Base-by-base conservation (phyloP, 1,140 invertebrate genomes). In the Sminthurides bifidus region DNA sequence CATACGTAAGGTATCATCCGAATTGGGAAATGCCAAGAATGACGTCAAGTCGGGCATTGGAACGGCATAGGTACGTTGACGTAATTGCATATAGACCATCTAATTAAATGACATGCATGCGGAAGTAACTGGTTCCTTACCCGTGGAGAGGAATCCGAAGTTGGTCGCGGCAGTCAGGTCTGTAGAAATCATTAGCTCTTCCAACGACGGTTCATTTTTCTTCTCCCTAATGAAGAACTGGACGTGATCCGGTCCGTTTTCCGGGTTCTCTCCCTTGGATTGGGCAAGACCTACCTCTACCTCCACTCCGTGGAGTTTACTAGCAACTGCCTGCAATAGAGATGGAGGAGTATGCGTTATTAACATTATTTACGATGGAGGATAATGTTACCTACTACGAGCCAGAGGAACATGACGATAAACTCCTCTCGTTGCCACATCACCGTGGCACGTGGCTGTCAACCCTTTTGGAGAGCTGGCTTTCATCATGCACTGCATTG, bases 221-320 rank as follows among this genome's bases (percentile, higher is more conserved):
- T 82, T 84, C 69, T 93, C 87, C 3, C 82, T 85, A 68, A 95
- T 96, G 30, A 92, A 75, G 72, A 95, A 95, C 73, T 94, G 89
- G 0, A 93, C 87, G 68, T 95, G 92, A 73, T 94, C 91, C 59
- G 70, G 70, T 44, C 82, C 84, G 58, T 88, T 83, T 45, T 82
- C 80, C 3, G 37, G n/a, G n/a, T n/a, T n/a, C n/a, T n/a, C n/a
- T n/a, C n/a, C 29, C 71, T 92, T 92, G 0, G 82, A 82, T 71
- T 87, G 85, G 51, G 91, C 69, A 55, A 94, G 83, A 67, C 88
- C 79, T 65, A 95, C 87, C 64, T 92, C 85, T 5, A 96, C 86
- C 66, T 93, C 87, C 0, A 87, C 87, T 41, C 82, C 81, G 67
- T 95, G 91, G 15, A 96, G 78, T 68, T 89, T 90, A 66, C 82